Percentiles rank a stretch among this genome's conserved stretches.
These are phyloP conservation scores for Neoarius graeffei DNA, from an alignment of 2,113 vertebrate genomes.

Conservation along the genomic window DNA sequence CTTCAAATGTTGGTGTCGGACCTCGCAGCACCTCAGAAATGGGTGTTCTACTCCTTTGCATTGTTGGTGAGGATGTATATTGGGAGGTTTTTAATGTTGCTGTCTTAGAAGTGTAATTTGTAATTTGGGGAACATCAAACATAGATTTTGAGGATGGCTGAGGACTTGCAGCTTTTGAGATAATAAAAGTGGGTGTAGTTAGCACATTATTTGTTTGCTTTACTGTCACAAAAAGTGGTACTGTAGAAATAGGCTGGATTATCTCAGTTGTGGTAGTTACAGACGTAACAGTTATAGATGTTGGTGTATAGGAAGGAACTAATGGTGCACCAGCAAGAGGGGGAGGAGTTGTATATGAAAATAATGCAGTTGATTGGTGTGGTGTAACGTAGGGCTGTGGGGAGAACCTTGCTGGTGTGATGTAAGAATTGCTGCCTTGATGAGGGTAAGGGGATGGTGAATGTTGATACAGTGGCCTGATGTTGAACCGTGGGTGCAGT, in stretches of 20 bases:
- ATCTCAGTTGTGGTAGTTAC: conserved; percentile 34
- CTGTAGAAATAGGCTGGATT: conserved; percentile 38
- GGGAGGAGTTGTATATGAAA: conserved; percentile 42
- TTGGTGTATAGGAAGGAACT: conserved; percentile 28
- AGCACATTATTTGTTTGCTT: conserved; percentile 27
- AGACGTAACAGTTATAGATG: conserved; percentile 42
- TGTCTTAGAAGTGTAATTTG: conserved; percentile 71
- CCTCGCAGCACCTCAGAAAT: conserved; percentile 53
- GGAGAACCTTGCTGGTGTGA: conserved; percentile 63
- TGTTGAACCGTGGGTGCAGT: conserved; percentile 58
- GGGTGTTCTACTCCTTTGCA: conserved; percentile 57
- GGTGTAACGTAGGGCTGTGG: conserved; percentile 63
- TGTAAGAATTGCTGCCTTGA: conserved; percentile 64
- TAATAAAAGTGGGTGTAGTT: conserved; percentile 46
- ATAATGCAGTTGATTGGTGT: conserved; percentile 51
- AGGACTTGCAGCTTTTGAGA: conserved; percentile 65
- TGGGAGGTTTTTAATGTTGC: conserved; percentile 45
- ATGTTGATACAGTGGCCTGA: conserved; percentile 69
- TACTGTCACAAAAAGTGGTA: conserved; percentile 33
- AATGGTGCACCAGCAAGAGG: conserved; percentile 29
- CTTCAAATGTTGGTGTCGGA: conserved; percentile 48
- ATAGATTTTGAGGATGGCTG: conserved; percentile 67
- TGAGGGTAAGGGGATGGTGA: conserved; percentile 76
- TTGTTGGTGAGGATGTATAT: conserved; percentile 63
- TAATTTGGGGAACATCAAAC: conserved; percentile 77